A percentile compares a stretch with the other conserved stretches of the same genome.
phyloP scores from a whole-genome alignment of 2,797 vertebrate species.

The Sebastes itinus region DNA sequence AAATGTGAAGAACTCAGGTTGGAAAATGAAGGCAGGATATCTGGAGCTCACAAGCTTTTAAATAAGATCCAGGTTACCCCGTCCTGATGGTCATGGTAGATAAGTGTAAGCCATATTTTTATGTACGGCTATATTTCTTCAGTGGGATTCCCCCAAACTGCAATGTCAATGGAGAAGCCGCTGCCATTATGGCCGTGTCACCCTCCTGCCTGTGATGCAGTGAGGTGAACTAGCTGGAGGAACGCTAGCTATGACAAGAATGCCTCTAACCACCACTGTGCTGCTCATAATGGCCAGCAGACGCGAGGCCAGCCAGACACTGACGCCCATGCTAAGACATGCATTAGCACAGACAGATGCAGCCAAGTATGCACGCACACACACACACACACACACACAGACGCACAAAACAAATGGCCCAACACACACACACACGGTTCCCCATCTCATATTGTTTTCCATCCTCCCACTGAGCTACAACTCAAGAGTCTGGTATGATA shows the following conservation, averaged over 20 bases:
- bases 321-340: slow-evolving; percentile 67
- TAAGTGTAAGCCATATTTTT: neutral
- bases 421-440: slow-evolving; percentile 14
- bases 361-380: slow-evolving; percentile 50
- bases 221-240: slow-evolving; percentile 31
- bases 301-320: slow-evolving; percentile 57
- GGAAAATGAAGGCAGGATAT: neutral
- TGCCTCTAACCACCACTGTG: slow-evolving; percentile 48
- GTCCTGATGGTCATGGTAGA: neutral
- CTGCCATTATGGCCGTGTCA: slow-evolving; percentile 42
- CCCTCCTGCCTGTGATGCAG: slow-evolving; percentile 45
- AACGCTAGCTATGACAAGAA: slow-evolving; percentile 56
- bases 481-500: slow-evolving; percentile 67
- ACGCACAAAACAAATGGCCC: neutral
- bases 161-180: neutral
- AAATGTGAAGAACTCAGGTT: neutral
- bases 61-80: neutral
- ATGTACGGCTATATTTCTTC: neutral
- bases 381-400: neutral
- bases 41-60: neutral
- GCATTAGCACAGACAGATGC: slow-evolving; percentile 61
- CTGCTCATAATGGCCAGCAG: slow-evolving; percentile 62
- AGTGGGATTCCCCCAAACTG: slow-evolving; percentile 16
- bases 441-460: slow-evolving; percentile 61
- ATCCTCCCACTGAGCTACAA: slow-evolving; percentile 58